A percentile compares a stretch with the other conserved stretches of the same genome.
phyloP scores from a whole-genome alignment of 2,797 vertebrate species.

The Sciurus carolinensis region DNA sequence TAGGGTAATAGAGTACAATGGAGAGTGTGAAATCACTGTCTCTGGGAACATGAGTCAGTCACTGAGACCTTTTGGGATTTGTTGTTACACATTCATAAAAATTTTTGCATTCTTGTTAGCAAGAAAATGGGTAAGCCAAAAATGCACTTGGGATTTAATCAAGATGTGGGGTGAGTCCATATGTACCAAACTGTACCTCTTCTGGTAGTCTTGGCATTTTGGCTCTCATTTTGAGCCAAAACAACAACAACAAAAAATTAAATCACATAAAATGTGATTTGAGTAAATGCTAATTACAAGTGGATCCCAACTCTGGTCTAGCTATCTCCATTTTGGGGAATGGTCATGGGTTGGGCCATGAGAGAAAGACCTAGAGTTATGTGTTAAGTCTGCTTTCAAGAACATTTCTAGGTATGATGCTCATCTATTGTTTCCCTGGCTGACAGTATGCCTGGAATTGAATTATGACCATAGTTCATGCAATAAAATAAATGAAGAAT shows the following conservation, averaged over 20 bases:
- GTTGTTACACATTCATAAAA: too few relatives aligned
- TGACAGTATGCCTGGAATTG: neutral
- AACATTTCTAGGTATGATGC: neutral
- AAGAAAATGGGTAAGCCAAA: neutral
- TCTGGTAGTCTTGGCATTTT: neutral
- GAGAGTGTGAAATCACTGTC: neutral
- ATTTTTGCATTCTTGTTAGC: conserved; percentile 37
- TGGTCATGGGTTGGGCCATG: neutral
- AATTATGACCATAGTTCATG: neutral
- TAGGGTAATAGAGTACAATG: neutral
- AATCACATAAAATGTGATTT: neutral
- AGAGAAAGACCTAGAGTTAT: neutral
- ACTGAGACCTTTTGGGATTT: neutral
- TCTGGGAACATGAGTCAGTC: neutral
- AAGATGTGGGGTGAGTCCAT: neutral
- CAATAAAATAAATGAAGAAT: conserved; percentile 9
- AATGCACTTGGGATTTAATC: conserved; percentile 32
- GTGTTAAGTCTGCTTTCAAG: neutral
- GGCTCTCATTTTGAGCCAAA: neutral
- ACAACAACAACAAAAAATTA: neutral
- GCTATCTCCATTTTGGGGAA: neutral
- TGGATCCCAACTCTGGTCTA: neutral
- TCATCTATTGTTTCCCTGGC: neutral
- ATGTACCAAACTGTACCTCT: neutral
- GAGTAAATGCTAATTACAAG: neutral